phyloP scores from a whole-genome alignment of 2,888 invertebrate genomes.

The Acanthosepion lycidas region DNA sequence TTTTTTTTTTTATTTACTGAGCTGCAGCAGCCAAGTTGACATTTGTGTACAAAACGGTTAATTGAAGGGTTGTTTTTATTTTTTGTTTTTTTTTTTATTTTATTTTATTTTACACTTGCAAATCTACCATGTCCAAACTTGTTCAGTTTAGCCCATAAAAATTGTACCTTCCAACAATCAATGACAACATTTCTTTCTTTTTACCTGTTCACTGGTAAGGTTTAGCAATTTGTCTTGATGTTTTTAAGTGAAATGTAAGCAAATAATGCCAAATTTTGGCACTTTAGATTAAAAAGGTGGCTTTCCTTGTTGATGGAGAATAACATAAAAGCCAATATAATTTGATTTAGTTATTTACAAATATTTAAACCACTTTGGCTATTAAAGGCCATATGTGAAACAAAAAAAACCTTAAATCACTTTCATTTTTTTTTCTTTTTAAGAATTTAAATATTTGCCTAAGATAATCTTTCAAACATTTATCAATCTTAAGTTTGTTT shows the following conservation, averaged over 20 bases:
- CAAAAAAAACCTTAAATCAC: no score
- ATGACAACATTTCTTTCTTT: neutral
- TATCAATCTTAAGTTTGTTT: no score
- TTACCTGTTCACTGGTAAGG: neutral
- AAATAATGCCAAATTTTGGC: neutral
- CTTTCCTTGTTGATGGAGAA: no score
- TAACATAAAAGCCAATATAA: no score
- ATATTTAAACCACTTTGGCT: no score
- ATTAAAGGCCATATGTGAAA: no score
- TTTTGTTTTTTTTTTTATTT: no score
- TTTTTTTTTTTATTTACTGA: neutral
- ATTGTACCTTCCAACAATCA: neutral
- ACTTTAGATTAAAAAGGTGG: no score
- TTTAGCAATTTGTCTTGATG: neutral
- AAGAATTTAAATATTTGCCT: no score
- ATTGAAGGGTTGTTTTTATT: neutral
- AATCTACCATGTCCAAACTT: neutral
- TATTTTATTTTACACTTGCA: neutral
- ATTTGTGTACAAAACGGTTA: neutral
- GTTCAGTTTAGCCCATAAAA: neutral
- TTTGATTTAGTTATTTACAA: no score
- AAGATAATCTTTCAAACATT: no score
- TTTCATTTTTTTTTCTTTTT: no score
- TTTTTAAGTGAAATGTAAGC: neutral
- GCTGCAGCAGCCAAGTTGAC: neutral